Conservation (phyloP, 2,797 vertebrate genomes). For the Paedocypris micromegethes region DNA sequence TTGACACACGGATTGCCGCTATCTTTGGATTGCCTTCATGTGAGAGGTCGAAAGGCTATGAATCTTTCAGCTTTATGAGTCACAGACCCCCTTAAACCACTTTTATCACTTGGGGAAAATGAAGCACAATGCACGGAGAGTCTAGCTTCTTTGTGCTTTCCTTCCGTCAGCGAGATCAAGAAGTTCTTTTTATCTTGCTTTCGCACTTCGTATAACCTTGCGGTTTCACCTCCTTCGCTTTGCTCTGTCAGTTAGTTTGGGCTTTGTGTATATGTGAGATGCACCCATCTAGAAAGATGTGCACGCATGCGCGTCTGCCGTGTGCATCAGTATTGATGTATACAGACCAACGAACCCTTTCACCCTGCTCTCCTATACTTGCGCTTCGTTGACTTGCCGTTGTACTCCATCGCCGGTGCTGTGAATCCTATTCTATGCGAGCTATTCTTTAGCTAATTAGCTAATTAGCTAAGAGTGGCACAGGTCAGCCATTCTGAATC, state of each 20-base stretch:
- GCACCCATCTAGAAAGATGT: constrained; percentile 9
- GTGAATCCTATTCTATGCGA: constrained; percentile 28
- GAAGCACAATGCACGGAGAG: constrained; percentile 32
- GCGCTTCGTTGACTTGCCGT: constrained; percentile 21
- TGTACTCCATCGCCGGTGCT: constrained; percentile 25
- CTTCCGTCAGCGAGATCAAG: constrained; percentile 42
- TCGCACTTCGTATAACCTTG: constrained; percentile 19
- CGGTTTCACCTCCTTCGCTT: constrained; percentile 23
- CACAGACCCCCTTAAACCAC: constrained; percentile 33
- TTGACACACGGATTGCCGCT: constrained; percentile 8
- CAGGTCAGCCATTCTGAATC: constrained; percentile 34
- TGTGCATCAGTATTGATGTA: constrained; percentile 18
- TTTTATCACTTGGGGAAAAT: constrained; percentile 23
- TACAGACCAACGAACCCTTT: constrained; percentile 28
- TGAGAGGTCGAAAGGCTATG: constrained; percentile 32
- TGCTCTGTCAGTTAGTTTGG: constrained; percentile 27
- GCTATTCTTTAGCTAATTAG: constrained; percentile 47
- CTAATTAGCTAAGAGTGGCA: constrained; percentile 42
- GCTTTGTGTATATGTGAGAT: constrained; percentile 16
- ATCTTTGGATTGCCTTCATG: background rate
- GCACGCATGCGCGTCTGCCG: constrained; percentile 15
- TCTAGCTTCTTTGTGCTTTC: constrained; percentile 32
- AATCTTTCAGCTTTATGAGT: constrained; percentile 35
- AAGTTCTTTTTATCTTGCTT: constrained; percentile 38
- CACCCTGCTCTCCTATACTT: constrained; percentile 28